Percentiles rank a stretch among this genome's conserved stretches.
These are phyloP conservation scores for Cyprinodon diabolis DNA, from an alignment of 2,797 vertebrate genomes.

Conservation along the genomic window DNA sequence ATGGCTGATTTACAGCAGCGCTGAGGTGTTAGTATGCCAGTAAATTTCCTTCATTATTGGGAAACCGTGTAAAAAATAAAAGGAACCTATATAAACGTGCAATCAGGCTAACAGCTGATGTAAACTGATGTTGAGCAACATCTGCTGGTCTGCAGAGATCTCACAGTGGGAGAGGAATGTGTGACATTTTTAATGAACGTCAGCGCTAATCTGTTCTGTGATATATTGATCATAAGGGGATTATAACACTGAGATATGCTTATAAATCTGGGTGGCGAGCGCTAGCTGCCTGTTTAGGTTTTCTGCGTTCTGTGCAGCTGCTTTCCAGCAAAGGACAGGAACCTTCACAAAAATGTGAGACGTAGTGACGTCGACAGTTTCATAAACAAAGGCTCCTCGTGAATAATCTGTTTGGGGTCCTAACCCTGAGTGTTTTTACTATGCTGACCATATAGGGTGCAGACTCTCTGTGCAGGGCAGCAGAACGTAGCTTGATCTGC, in stretches of 20 bases:
- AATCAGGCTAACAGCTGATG: slow-evolving; percentile 40
- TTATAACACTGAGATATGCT: slow-evolving; percentile 28
- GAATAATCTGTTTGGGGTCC: slow-evolving; percentile 73
- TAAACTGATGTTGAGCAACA: slow-evolving; percentile 47
- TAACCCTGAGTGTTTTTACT: slow-evolving; percentile 74
- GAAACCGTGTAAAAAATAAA: slow-evolving; percentile 36
- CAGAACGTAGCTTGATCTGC: slow-evolving; percentile 55
- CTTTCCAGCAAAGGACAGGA: slow-evolving; percentile 40
- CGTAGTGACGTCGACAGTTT: slow-evolving; percentile 61
- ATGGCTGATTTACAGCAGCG: slow-evolving; percentile 55
- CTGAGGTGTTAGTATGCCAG: slow-evolving; percentile 58
- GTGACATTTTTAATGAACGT: slow-evolving; percentile 42
- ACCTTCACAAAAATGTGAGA: slow-evolving; percentile 60
- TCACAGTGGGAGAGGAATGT: slow-evolving; percentile 37
- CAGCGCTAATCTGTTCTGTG: slow-evolving; percentile 41
- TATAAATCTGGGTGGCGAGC: slow-evolving; percentile 7
- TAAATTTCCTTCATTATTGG: slow-evolving; percentile 51
- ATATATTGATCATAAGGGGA: slow-evolving; percentile 44
- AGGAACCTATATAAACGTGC: slow-evolving; percentile 35
- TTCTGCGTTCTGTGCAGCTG: slow-evolving; percentile 54
- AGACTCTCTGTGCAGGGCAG: slow-evolving; percentile 59
- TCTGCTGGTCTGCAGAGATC: slow-evolving; percentile 45
- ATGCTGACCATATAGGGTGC: slow-evolving; percentile 79
- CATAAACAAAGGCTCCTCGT: slow-evolving; percentile 75
- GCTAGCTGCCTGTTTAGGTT: slow-evolving; percentile 31